Conservation (phyloP, 2,888 invertebrate genomes). For the Hyles lineata region DNA sequence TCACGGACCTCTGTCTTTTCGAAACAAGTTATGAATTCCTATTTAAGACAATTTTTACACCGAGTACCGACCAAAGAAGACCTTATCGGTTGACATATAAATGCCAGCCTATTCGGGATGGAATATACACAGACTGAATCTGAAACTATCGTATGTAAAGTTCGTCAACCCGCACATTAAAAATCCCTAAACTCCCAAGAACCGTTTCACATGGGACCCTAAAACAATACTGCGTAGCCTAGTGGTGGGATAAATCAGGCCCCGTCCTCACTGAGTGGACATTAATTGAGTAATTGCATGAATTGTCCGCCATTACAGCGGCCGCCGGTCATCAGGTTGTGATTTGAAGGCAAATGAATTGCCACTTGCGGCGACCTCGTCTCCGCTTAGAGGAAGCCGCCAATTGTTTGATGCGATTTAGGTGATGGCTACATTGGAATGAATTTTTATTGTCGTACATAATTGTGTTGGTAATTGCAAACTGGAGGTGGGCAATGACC, state of each 20-base stretch:
- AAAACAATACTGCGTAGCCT: constrained; percentile 14
- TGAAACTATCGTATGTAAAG: too few relatives aligned
- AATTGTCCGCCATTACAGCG: constrained; percentile 19
- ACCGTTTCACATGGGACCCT: neutral
- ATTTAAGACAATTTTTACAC: too few relatives aligned
- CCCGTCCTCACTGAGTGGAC: constrained; percentile 18
- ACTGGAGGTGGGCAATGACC: too few relatives aligned
- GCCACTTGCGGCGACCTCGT: constrained; percentile 12
- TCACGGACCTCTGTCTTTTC: too few relatives aligned
- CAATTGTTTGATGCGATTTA: neutral
- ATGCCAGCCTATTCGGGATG: too few relatives aligned
- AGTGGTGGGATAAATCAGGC: constrained; percentile 9
- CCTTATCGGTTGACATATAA: too few relatives aligned
- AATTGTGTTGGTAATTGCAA: too few relatives aligned
- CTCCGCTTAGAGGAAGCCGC: constrained; percentile 4
- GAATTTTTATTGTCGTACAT: too few relatives aligned
- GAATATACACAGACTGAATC: too few relatives aligned
- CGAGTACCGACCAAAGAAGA: too few relatives aligned
- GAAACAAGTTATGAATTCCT: too few relatives aligned
- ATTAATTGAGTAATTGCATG: constrained; percentile 29
- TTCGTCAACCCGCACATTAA: too few relatives aligned
- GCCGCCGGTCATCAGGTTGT: constrained; percentile 21
- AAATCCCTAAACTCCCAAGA: neutral
- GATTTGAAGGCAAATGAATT: constrained; percentile 27
- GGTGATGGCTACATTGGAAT: neutral